phyloP scores from a whole-genome alignment of 2,797 vertebrate species.

The Chelidonichthys spinosus region DNA sequence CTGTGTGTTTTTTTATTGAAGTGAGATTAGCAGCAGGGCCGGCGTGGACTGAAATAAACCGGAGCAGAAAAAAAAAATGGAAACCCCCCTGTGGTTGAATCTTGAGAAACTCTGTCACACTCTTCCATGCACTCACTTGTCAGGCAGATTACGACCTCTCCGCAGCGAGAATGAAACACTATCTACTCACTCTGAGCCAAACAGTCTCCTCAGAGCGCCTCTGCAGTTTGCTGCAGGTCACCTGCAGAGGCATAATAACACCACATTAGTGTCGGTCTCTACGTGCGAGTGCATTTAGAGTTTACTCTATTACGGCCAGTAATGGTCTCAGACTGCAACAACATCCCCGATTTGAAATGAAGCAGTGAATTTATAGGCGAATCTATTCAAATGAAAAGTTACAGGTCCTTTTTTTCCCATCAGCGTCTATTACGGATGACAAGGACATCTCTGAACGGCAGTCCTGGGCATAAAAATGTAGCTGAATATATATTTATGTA shows the following conservation, averaged over 20 bases:
- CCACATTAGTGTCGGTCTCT: conserved; percentile 65
- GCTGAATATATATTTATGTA: conserved; percentile 45
- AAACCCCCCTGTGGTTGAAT: conserved; percentile 25
- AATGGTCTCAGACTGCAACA: conserved; percentile 42
- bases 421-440: conserved; percentile 57
- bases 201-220: conserved; percentile 57
- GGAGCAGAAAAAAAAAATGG: background rate
- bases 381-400: conserved; percentile 47
- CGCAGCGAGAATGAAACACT: conserved; percentile 23
- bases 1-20: background rate
- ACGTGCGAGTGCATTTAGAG: conserved; percentile 20
- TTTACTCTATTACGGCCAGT: conserved; percentile 46
- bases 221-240: conserved; percentile 60
- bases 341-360: conserved; percentile 46
- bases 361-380: conserved; percentile 51
- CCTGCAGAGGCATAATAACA: conserved; percentile 67
- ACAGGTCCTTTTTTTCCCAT: conserved; percentile 60
- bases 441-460: conserved; percentile 51
- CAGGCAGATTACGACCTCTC: conserved; percentile 36
- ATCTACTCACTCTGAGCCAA: conserved; percentile 22
- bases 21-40: background rate
- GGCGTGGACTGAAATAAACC: background rate
- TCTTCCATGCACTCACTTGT: conserved; percentile 18
- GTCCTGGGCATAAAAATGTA: conserved; percentile 33
- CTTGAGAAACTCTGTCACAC: conserved; percentile 24